These are phyloP conservation scores for Pachymerium ferrugineum DNA, from an alignment of 2,888 invertebrate genomes.

Conservation along the genomic window DNA sequence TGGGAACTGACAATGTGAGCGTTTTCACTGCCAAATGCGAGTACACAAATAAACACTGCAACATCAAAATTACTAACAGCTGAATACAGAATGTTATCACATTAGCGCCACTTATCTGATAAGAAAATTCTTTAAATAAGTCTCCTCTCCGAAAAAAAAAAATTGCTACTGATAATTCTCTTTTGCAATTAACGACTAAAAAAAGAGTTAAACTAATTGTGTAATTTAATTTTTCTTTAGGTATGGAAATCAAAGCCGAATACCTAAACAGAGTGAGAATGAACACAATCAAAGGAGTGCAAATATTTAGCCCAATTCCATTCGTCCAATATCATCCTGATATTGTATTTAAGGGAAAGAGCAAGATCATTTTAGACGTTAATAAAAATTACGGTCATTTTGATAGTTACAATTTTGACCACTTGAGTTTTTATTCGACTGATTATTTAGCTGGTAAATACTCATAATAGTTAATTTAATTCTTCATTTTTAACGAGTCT, in stretches of 20 bases:
- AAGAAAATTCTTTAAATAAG: too few relatives aligned
- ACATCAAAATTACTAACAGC: too few relatives aligned
- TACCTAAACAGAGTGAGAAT: slow-evolving; percentile 90
- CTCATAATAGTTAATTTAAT: background rate
- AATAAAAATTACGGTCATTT: slow-evolving; percentile 73
- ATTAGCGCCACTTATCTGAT: too few relatives aligned
- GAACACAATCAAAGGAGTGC: slow-evolving; percentile 84
- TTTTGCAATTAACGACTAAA: background rate
- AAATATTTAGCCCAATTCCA: slow-evolving; percentile 86
- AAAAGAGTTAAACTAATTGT: background rate
- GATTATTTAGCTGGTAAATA: slow-evolving; percentile 66
- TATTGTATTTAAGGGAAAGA: slow-evolving; percentile 42
- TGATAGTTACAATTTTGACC: slow-evolving; percentile 65
- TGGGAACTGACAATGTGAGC: too few relatives aligned
- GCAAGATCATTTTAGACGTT: slow-evolving; percentile 56
- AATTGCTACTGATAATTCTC: too few relatives aligned
- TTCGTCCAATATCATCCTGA: slow-evolving; percentile 79
- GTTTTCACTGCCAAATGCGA: too few relatives aligned
- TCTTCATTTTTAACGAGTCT: background rate
- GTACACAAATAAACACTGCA: too few relatives aligned
- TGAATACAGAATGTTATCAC: too few relatives aligned
- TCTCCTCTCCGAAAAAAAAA: too few relatives aligned
- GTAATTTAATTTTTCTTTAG: slow-evolving; percentile 28
- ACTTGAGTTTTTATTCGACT: slow-evolving; percentile 72
- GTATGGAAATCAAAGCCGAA: slow-evolving; percentile 68